A percentile compares a stretch with the other conserved stretches of the same genome.
phyloP scores from a whole-genome alignment of 92 coral and sea anemone genomes.

The Epizoanthus scotinus region DNA sequence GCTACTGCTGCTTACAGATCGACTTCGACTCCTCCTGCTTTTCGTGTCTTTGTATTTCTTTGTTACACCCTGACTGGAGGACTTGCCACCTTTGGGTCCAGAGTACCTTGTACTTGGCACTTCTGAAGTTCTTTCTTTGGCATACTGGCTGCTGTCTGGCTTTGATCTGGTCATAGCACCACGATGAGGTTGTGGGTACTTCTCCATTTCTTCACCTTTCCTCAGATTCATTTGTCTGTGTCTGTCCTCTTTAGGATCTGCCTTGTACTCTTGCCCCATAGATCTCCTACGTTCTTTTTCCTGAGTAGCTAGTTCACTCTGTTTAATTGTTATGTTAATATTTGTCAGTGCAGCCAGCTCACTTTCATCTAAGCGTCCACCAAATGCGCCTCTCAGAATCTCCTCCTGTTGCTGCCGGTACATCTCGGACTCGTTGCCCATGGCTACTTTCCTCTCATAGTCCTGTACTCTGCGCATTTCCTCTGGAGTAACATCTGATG shows the following conservation, averaged over 20 bases:
- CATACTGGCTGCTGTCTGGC: not conserved
- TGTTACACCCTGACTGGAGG: not conserved
- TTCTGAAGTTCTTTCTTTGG: not conserved
- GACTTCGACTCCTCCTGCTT: constrained; percentile 42
- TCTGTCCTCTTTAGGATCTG: not conserved
- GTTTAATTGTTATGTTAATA: constrained; percentile 29
- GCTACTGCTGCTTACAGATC: constrained; percentile 64
- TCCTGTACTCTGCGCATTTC: constrained; percentile 18
- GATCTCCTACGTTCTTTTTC: not conserved
- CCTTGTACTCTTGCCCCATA: not conserved
- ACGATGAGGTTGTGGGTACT: not conserved
- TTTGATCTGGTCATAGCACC: not conserved
- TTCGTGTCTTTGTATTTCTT: constrained; percentile 12
- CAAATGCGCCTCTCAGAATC: constrained; percentile 28
- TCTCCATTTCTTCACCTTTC: not conserved
- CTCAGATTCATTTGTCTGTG: not conserved
- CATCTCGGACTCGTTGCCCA: not conserved
- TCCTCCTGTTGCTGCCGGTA: constrained; percentile 35
- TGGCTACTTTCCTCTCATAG: not conserved
- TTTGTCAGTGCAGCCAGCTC: constrained; percentile 38
- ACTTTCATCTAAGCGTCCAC: constrained; percentile 27
- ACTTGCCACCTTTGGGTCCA: constrained; percentile 2
- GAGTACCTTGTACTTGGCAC: not conserved
- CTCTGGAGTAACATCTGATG: constrained; percentile 18
- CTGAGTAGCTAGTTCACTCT: constrained; percentile 13